Base-by-base conservation (phyloP, 2,797 vertebrate genomes). In the Mycteria americana region DNA sequence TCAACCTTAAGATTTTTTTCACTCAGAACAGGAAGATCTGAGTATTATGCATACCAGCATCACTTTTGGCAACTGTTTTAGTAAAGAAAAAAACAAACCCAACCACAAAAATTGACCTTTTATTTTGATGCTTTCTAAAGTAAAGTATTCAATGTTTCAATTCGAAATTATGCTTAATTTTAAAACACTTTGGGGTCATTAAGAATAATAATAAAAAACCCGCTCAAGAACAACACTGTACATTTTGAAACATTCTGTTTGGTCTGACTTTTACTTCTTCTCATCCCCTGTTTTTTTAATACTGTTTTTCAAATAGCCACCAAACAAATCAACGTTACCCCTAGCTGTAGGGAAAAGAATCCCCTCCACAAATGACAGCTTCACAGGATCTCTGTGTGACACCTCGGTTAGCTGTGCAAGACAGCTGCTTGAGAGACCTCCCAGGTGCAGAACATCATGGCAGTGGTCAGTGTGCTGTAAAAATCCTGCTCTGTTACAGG, bases 361-460 rank as follows among this genome's bases (percentile, higher is more conserved):
- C 31, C 11, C 30, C n/a, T 60, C 6, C 11, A 78, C 10, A 57
- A 57, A 53, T 24, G 19, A 64, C 37, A 88, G 18, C 39, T 89
- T 79, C 43, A 73, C 24, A 31, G 74, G 59, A 48, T 87, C 83
- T 92, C 78, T 80, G 65, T 86, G 30, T 84, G 88, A 88, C 43
- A 48, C 37, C 23, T 72, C 3, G 1, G 35, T 67, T 62, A 85
- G 13, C 59, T 69, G 63, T 59, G 15, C 27, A 64, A 72, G 35
- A 60, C 80, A 92, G 41, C 65, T 75, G 50, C 68, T 73, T 65
- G n/a, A 79, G 51, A 90, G 82, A 93, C 50, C 85, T 94, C 73
- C 76, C 41, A 86, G 79, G 41, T 78, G 50, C 50, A 78, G 72
- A 91, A 62, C 4, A 7, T n/a, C 48, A 64, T 0, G 4, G 11